Conservation (phyloP, 2,888 invertebrate species). For the Elysia crispata region DNA sequence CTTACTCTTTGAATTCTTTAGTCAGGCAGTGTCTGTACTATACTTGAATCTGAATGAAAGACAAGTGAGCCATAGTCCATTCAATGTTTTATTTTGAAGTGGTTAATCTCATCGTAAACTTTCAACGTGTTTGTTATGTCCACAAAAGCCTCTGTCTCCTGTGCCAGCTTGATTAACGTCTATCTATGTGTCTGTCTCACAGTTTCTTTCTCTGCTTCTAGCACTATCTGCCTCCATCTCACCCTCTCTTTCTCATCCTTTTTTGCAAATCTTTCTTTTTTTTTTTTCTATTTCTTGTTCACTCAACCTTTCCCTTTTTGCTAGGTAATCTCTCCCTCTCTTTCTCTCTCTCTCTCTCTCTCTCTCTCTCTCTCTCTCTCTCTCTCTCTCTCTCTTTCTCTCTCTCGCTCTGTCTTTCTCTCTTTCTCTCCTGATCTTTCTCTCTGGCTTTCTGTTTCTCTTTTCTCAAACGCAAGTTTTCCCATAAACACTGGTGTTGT, state of each 20-base stretch:
- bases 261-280: neutral
- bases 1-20: too few species aligned
- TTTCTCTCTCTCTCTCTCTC: neutral
- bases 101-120: too few species aligned
- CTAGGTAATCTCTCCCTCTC: neutral
- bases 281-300: neutral
- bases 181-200: slow-evolving; percentile 4
- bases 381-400: neutral
- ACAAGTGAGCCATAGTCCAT: too few species aligned
- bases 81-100: too few species aligned
- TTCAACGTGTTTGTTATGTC: too few species aligned
- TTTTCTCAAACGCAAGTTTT: too few species aligned
- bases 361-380: neutral
- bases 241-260: neutral
- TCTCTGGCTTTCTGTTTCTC: neutral
- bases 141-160: slow-evolving; percentile 20
- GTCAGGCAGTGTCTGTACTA: too few species aligned
- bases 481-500: too few species aligned
- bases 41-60: too few species aligned
- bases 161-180: neutral
- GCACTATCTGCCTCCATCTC: neutral
- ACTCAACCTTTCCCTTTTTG: neutral
- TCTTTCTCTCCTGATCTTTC: too few species aligned
- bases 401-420: neutral
- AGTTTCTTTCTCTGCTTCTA: neutral